Base-by-base conservation (phyloP, 2,888 invertebrate genomes). In the Lasioglossum pauxillum region DNA sequence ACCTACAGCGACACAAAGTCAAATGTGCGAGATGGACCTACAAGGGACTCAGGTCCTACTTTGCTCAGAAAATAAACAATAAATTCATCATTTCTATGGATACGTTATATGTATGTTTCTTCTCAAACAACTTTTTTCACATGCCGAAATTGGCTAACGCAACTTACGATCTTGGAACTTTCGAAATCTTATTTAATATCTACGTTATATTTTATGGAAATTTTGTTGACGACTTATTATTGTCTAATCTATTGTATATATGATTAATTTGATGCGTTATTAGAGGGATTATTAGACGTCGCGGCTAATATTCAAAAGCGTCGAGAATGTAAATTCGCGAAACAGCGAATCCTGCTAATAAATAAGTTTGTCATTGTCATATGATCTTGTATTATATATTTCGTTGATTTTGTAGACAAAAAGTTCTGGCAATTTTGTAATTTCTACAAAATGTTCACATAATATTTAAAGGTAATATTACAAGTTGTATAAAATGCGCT, bases 361-460 rank as follows among this genome's bases (percentile, higher is more conserved):
- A 60, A 27, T 60, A 60, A 60, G 60, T 27, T 27, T 35, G 16
- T 19, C 31, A 31, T 35, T 35, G 19, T 35, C 31, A 35, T 35
- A 35, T 35, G 67, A 35, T 67, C 35, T 67, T 67, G 67, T 67
- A 67, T 67, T 31, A 35, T 67, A 67, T 46, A 57, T 72, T 83
- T 73, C 83, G 72, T 79, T 60, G 78, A 75, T 84, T 75, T 85
- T 27, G 27, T 76, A 75, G 78, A 31, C 14, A 71, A 35, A 19
- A 41, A 78, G 67, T 67, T 67, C 67, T 35, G 31, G 16, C 41
- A 73, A 53, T 44, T 27, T 5, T 76, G n/a, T 16, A 74, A 76
- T 67, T 73, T 5, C 60, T 79, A 60, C 27, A n/a, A 71, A 74
- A 60, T 72, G 38, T 49, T 44, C 74, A 82, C 46, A 44, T 44